Percentiles rank a stretch among this genome's conserved stretches.
phyloP scores from a whole-genome alignment of 2,113 vertebrate species.

The Tauraco erythrolophus region DNA sequence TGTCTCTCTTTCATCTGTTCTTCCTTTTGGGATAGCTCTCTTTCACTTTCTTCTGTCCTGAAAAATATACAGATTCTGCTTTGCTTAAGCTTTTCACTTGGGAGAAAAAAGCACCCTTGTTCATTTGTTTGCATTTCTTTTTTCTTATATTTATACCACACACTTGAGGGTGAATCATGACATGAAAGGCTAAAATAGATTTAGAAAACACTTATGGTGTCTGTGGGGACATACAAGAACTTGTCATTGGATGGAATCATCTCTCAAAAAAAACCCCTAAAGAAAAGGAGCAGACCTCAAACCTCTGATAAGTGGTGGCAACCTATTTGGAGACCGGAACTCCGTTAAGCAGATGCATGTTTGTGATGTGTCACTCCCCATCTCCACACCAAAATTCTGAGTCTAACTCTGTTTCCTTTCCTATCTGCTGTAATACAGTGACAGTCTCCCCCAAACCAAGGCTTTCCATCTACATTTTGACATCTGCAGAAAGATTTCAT shows the following conservation, averaged over 20 bases:
- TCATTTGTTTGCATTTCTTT: neutral
- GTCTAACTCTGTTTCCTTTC: neutral
- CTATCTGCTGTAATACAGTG: neutral
- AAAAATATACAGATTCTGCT: constrained; percentile 16
- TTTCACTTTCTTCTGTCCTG: constrained; percentile 38
- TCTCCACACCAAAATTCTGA: neutral
- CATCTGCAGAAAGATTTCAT: neutral
- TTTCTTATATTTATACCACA: neutral
- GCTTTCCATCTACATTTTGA: neutral
- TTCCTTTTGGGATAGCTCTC: constrained; percentile 37
- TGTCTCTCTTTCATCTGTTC: constrained; percentile 37
- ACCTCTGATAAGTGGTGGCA: neutral
- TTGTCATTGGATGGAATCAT: neutral
- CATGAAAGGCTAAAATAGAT: neutral
- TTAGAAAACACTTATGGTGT: neutral
- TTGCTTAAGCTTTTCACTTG: neutral
- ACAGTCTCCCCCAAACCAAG: neutral
- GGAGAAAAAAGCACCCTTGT: neutral
- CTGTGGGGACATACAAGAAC: neutral
- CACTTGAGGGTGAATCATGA: neutral
- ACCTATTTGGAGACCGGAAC: neutral
- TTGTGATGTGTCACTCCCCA: neutral
- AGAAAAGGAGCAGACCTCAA: neutral
- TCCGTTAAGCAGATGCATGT: neutral
- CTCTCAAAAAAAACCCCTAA: neutral